Conservation (phyloP, 2,797 vertebrate species). For the Pyrocephalus nanus region DNA sequence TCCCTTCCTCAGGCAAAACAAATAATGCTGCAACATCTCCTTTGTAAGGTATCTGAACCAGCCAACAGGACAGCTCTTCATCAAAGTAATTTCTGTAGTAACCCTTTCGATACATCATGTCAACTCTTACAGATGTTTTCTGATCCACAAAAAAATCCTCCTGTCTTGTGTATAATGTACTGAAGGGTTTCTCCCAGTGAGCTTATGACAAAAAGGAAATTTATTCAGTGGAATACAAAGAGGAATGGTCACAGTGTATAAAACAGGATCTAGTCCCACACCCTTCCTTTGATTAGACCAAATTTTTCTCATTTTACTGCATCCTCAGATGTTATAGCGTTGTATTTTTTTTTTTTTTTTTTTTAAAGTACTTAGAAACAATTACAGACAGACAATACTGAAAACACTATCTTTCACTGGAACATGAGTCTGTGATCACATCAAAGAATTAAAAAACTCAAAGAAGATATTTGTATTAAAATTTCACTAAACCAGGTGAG, state of each 20-base stretch:
- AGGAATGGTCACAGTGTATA: background rate
- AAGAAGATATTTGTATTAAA: background rate
- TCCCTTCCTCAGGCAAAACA: slow-evolving; percentile 81
- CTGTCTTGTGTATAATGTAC: background rate
- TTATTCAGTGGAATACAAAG: background rate
- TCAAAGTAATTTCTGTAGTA: slow-evolving; percentile 80
- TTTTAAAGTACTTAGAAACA: background rate
- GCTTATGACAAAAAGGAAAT: slow-evolving; percentile 31
- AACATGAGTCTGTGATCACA: background rate
- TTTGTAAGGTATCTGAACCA: slow-evolving; percentile 82
- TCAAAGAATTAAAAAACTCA: background rate
- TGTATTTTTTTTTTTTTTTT: background rate
- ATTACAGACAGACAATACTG: background rate
- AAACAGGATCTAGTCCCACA: background rate
- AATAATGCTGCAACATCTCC: slow-evolving; percentile 74
- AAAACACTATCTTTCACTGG: background rate
- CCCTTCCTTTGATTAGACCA: background rate
- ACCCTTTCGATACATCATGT: slow-evolving; percentile 84
- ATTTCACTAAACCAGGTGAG: background rate
- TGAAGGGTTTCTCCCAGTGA: slow-evolving; percentile 70
- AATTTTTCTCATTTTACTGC: background rate
- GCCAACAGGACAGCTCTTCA: slow-evolving; percentile 70
- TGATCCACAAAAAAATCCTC: slow-evolving; percentile 78
- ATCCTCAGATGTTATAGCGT: background rate
- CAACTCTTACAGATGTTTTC: slow-evolving; percentile 76